phyloP scores from a whole-genome alignment of 1,140 invertebrate species.

The Cotesia typhae region DNA sequence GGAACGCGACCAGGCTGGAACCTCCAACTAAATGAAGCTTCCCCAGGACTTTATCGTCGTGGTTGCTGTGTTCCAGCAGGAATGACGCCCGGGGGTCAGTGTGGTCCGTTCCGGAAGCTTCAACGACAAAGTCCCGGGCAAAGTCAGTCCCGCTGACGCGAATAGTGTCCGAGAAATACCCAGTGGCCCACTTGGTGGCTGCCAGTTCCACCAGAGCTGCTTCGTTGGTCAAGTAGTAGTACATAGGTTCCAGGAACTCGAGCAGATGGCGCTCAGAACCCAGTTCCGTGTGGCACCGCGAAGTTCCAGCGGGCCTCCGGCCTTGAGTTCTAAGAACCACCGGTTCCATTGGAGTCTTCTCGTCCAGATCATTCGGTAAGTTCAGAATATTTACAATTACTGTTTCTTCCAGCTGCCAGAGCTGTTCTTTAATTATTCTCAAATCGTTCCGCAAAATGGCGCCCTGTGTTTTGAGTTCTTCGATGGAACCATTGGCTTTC shows the following conservation, averaged over 20 bases:
- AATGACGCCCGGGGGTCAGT: conserved; percentile 66
- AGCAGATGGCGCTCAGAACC: conserved; percentile 55
- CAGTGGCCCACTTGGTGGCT: conserved; percentile 53
- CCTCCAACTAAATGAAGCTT: conserved; percentile 74
- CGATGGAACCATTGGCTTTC: conserved; percentile 53
- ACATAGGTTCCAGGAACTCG: conserved; percentile 69
- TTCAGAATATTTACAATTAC: conserved; percentile 68
- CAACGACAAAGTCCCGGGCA: conserved; percentile 72
- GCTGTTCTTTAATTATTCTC: conserved; percentile 66
- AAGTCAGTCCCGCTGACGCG: conserved; percentile 70
- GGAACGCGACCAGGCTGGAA: conserved; percentile 70
- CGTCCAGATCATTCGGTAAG: conserved; percentile 74
- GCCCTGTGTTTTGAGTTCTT: conserved; percentile 66
- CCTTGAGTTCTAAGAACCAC: conserved; percentile 64
- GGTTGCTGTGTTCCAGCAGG: conserved; percentile 61
- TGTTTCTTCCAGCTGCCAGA: conserved; percentile 72
- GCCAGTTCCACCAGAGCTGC: conserved; percentile 73
- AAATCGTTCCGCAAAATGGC: conserved; percentile 70
- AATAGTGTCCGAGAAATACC: conserved; percentile 65
- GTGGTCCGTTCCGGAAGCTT: conserved; percentile 72
- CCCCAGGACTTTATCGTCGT: conserved; percentile 59
- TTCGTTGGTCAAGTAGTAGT: conserved; percentile 71
- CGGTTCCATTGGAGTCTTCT: conserved; percentile 66
- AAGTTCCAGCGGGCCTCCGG: conserved; percentile 44
- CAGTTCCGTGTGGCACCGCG: conserved; percentile 67